These are phyloP conservation scores for Drosophila setosimentum DNA, from an alignment of 2,888 invertebrate genomes.

Conservation along the genomic window DNA sequence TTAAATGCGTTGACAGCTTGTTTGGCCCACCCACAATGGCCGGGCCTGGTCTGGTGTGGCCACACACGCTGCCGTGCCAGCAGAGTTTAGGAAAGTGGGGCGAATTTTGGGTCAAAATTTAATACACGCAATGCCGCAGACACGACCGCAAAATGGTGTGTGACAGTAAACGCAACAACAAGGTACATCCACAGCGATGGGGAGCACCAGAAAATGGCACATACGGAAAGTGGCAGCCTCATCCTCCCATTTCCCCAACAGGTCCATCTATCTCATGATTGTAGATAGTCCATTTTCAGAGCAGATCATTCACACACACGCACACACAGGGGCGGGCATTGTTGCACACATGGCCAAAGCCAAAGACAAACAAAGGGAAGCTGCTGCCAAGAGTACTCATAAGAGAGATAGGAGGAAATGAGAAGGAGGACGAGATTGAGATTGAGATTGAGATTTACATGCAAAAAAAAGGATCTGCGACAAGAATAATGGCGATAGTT, in stretches of 20 bases:
- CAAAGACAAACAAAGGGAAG: conserved; percentile 38
- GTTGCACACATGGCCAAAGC: conserved; percentile 36
- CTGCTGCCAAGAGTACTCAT: conserved; percentile 12
- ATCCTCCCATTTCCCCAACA: neutral
- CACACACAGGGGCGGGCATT: conserved; percentile 13
- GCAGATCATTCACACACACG: neutral
- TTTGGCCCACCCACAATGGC: conserved; percentile 50
- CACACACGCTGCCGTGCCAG: conserved; percentile 34
- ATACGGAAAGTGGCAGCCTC: conserved; percentile 37
- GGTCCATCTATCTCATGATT: neutral
- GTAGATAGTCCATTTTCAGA: conserved; percentile 11
- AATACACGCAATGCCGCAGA: conserved; percentile 75
- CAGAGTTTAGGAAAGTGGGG: conserved; percentile 33
- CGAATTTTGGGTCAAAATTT: conserved; percentile 56
- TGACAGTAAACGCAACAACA: conserved; percentile 38
- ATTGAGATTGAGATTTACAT: conserved; percentile 1
- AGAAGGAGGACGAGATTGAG: neutral
- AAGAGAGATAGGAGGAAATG: neutral
- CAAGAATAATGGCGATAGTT: neutral
- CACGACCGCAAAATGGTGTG: conserved; percentile 66
- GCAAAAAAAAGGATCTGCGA: neutral
- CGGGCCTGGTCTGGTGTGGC: conserved; percentile 1
- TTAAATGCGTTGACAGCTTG: conserved; percentile 65
- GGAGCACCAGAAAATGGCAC: conserved; percentile 46
- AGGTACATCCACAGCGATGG: conserved; percentile 5